Percentiles rank a stretch among this genome's conserved stretches.
Evolutionary conservation across 2,797 vertebrate species (phyloP).

Genomic region (Protosalanx chinensis): DNA sequence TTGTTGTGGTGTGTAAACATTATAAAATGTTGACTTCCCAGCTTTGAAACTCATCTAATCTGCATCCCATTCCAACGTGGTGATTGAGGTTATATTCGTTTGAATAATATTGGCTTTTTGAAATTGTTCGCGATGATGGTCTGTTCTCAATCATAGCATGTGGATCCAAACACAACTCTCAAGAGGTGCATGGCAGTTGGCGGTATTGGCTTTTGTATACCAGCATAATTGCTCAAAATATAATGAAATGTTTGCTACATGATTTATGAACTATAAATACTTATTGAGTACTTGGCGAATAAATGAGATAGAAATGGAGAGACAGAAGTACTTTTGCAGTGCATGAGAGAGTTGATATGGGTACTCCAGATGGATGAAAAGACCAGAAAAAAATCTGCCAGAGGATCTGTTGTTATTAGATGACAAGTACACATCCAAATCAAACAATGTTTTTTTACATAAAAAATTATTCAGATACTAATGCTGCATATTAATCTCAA

Average conservation of each 20-base stretch:
- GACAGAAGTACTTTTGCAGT: slow-evolving; percentile 26
- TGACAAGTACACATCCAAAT: no score
- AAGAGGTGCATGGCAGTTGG: slow-evolving; percentile 38
- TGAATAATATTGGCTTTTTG: slow-evolving; percentile 26
- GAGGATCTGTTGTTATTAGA: slow-evolving; percentile 6
- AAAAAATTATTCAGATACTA: no score
- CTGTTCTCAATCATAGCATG: slow-evolving; percentile 49
- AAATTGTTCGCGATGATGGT: slow-evolving; percentile 41
- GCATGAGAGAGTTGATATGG: slow-evolving; percentile 15
- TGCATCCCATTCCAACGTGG: slow-evolving; percentile 17
- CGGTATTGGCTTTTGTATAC: slow-evolving; percentile 52
- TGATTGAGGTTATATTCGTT: slow-evolving; percentile 21
- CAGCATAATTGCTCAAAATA: slow-evolving; percentile 50
- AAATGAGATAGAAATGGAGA: slow-evolving; percentile 40
- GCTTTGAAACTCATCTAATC: slow-evolving; percentile 8
- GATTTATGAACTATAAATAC: slow-evolving; percentile 61
- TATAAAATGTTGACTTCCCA: background rate
- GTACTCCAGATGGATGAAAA: background rate
- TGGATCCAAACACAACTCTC: slow-evolving; percentile 39
- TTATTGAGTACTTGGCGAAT: slow-evolving; percentile 54
- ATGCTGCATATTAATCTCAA: no score
- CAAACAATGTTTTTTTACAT: no score
- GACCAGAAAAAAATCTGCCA: slow-evolving; percentile 42
- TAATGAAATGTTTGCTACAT: slow-evolving; percentile 54
- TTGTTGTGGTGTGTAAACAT: background rate